phyloP scores from a whole-genome alignment of 1,140 invertebrate genomes.

The Battus philenor region DNA sequence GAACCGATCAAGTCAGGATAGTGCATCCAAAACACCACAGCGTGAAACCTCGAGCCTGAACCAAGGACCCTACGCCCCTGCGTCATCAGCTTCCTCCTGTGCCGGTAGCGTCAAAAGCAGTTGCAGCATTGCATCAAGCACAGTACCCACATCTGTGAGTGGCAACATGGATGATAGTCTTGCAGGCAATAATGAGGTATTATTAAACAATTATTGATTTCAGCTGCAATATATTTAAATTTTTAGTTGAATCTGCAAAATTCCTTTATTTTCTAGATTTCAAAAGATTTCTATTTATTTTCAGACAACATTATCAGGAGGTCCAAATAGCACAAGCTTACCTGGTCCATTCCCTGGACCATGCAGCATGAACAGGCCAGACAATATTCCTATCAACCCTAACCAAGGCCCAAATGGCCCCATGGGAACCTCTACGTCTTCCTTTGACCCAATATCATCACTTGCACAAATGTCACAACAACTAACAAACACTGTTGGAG shows the following conservation, averaged over 20 bases:
- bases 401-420: constrained; percentile 75
- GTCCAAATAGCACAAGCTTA: constrained; percentile 59
- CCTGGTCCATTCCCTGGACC: constrained; percentile 56
- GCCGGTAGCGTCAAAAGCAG: constrained; percentile 44
- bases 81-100: constrained; percentile 41
- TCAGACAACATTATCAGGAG: constrained; percentile 62
- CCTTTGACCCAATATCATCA: constrained; percentile 95
- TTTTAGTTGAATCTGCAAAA: no score
- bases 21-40: constrained; percentile 66
- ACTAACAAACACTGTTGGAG: constrained; percentile 82
- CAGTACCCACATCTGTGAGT: constrained; percentile 23
- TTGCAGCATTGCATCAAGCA: constrained; percentile 45
- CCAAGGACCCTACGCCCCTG: constrained; percentile 68
- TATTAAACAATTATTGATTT: no score
- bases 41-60: constrained; percentile 46
- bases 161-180: constrained; percentile 46
- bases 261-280: no score
- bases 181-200: constrained; percentile 46
- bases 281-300: constrained; percentile 19
- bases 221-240: no score
- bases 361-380: constrained; percentile 77
- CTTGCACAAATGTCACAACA: constrained; percentile 96
- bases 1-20: constrained; percentile 67
- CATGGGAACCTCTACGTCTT: constrained; percentile 76
- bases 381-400: constrained; percentile 90